Conservation (phyloP, 2,797 vertebrate species). For the Centroberyx gerrardi region DNA sequence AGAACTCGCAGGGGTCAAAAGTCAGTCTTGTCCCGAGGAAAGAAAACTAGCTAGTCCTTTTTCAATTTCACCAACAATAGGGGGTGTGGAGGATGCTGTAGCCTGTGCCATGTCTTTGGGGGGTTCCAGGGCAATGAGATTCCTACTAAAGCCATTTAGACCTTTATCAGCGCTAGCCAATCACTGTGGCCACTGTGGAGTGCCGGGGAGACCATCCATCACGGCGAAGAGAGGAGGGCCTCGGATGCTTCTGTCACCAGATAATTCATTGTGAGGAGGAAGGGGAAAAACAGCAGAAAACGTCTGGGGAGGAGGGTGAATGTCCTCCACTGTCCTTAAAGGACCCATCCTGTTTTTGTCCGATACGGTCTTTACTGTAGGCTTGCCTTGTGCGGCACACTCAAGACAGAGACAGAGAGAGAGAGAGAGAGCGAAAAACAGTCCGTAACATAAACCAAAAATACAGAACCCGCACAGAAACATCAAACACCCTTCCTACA, state of each 20-base stretch:
- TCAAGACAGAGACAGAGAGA: conserved; percentile 31
- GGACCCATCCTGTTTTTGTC: conserved; percentile 44
- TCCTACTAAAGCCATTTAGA: conserved; percentile 66
- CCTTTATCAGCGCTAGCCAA: conserved; percentile 74
- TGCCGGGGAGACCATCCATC: conserved; percentile 70
- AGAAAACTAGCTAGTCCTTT: conserved; percentile 27
- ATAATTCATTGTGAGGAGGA: conserved; percentile 68
- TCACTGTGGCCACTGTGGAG: conserved; percentile 58
- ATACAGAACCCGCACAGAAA: conserved; percentile 32
- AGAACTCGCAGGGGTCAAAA: conserved; percentile 34
- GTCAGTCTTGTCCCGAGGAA: conserved; percentile 20
- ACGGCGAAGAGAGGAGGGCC: conserved; percentile 51
- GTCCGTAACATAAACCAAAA: conserved; percentile 6
- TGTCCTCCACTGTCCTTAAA: conserved; percentile 68
- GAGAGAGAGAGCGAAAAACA: background rate
- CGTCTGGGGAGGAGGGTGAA: conserved; percentile 50
- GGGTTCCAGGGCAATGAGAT: conserved; percentile 62
- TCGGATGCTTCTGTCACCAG: conserved; percentile 63
- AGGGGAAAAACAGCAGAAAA: conserved; percentile 12
- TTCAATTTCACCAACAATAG: conserved; percentile 51
- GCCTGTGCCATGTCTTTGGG: conserved; percentile 50
- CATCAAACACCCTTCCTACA: conserved; percentile 50
- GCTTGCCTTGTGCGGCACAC: conserved; percentile 9
- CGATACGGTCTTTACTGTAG: conserved; percentile 41
- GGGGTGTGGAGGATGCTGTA: conserved; percentile 17